Percentiles rank a stretch among this genome's conserved stretches.
Conservation (phyloP, 1,140 invertebrate genomes). For the Trichonephila clavata region DNA sequence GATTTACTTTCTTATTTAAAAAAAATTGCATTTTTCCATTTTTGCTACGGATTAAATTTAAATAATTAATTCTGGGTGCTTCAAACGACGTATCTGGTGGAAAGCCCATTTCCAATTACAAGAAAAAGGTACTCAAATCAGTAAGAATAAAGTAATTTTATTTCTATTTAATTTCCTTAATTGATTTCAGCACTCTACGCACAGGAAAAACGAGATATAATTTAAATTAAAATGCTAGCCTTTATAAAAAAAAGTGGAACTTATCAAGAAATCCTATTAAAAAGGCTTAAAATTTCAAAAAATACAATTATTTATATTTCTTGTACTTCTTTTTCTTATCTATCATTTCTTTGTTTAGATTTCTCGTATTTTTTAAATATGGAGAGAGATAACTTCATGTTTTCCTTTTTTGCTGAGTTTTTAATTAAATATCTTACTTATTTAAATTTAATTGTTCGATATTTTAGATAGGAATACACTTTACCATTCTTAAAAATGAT, state of each 20-base stretch:
- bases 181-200: not conserved
- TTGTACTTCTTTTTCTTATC: too few relatives aligned
- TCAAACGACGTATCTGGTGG: not conserved
- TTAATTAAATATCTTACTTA: too few relatives aligned
- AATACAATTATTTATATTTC: too few relatives aligned
- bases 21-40: not conserved
- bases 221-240: not conserved
- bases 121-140: not conserved
- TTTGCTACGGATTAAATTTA: not conserved
- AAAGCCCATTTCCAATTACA: not conserved
- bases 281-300: too few relatives aligned
- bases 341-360: too few relatives aligned
- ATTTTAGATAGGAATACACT: too few relatives aligned
- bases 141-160: not conserved
- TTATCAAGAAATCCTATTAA: too few relatives aligned
- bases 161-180: conserved; percentile 12
- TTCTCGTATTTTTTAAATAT: too few relatives aligned
- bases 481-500: too few relatives aligned
- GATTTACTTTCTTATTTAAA: not conserved
- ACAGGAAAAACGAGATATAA: not conserved
- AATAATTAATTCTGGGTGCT: not conserved
- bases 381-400: too few relatives aligned
- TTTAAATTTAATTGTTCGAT: too few relatives aligned
- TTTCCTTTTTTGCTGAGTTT: too few relatives aligned
- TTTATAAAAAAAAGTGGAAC: not conserved